Evolutionary conservation across 37 sponge, comb jelly and placozoan species (phyloP).

Genomic region (Theonella swinhoei): DNA sequence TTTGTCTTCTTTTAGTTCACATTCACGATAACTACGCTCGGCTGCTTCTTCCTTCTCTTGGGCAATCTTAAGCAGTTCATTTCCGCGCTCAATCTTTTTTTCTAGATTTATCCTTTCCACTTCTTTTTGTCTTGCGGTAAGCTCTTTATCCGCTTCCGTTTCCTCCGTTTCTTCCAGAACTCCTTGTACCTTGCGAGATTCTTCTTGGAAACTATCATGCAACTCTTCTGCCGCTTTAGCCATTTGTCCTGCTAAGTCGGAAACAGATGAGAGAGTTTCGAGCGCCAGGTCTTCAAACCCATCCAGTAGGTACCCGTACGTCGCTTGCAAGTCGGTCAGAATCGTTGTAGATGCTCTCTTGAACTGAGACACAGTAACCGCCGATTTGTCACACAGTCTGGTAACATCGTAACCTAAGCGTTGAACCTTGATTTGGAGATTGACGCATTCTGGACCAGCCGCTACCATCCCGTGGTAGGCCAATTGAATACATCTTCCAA

Average conservation of each 20-base stretch:
- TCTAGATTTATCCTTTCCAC: no score
- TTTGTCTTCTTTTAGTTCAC: no score
- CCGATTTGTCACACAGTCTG: conserved; percentile 71
- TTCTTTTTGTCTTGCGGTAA: no score
- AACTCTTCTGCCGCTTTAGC: conserved; percentile 27
- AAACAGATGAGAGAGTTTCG: conserved; percentile 37
- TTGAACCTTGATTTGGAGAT: conserved; percentile 55
- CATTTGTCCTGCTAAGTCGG: conserved; percentile 59
- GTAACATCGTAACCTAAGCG: conserved; percentile 62
- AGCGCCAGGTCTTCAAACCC: conserved; percentile 60
- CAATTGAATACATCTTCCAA: conserved; percentile 60
- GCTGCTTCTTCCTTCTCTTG: no score
- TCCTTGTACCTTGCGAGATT: no score
- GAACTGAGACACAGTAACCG: conserved; percentile 57
- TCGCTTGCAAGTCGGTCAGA: conserved; percentile 29
- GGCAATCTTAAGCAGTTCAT: no score
- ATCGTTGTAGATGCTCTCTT: conserved; percentile 34
- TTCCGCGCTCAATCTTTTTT: no score
- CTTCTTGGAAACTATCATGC: no score
- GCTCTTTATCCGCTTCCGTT: no score
- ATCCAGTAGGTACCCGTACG: conserved; percentile 58
- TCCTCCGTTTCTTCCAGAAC: no score
- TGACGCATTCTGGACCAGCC: conserved; percentile 50
- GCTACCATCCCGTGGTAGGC: conserved; percentile 66
- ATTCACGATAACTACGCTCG: no score